Percentiles rank a stretch among this genome's conserved stretches.
Conservation (phyloP, 2,888 invertebrate species). For the Frankliniella fusca region DNA sequence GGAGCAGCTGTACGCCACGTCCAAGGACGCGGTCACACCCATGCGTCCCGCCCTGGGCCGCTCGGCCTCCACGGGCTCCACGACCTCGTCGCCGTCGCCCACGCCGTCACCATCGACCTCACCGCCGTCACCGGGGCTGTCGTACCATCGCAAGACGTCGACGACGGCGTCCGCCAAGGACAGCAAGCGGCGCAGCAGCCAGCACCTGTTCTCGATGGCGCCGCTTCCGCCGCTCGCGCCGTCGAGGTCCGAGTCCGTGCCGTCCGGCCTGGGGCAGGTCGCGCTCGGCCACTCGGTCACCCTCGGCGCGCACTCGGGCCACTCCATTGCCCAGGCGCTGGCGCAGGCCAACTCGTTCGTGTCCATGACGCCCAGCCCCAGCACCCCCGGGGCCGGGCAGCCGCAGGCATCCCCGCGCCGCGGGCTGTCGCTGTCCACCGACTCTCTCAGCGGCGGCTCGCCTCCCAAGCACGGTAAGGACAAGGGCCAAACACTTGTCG, state of each 20-base stretch:
- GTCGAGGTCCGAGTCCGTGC: conserved; percentile 16
- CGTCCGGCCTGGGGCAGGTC: neutral
- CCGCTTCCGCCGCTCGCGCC: conserved; percentile 2
- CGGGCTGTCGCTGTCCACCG: conserved; percentile 69
- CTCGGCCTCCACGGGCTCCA: neutral
- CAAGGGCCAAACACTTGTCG: neutral
- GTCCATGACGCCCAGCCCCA: conserved; percentile 3
- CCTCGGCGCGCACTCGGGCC: conserved; percentile 16
- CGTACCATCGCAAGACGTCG: conserved; percentile 6
- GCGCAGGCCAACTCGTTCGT: conserved; percentile 21
- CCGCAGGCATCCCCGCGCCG: conserved; percentile 57
- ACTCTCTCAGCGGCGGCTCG: conserved; percentile 53
- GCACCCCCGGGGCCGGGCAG: conserved; percentile 34
- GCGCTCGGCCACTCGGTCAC: conserved; percentile 15
- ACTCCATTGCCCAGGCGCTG: conserved; percentile 16
- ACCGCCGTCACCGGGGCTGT: neutral
- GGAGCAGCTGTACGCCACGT: neutral
- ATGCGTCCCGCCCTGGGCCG: neutral
- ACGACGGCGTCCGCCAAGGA: neutral
- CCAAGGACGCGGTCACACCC: neutral
- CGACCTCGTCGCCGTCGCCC: neutral
- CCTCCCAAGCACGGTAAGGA: conserved; percentile 18
- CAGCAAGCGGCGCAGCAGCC: conserved; percentile 13
- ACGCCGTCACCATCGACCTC: neutral
- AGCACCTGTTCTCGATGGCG: conserved; percentile 1